Evolutionary conservation across 2,113 vertebrate species (phyloP).

Genomic region (Phalacrocorax carbo): DNA sequence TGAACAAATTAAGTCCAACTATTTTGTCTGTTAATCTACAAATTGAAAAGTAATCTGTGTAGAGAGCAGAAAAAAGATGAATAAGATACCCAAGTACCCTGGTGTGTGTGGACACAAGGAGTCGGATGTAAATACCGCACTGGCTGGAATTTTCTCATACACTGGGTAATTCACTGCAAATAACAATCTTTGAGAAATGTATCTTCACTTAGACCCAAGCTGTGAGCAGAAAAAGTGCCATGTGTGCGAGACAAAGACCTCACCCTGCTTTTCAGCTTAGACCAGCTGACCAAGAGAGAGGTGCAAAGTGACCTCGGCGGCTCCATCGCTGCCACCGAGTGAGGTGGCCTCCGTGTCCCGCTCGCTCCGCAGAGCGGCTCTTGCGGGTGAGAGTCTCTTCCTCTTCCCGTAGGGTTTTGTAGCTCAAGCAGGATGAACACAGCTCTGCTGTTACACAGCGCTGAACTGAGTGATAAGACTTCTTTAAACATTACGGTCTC

Average conservation of each 20-base stretch:
- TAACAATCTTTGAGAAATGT: not conserved
- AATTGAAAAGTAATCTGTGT: not conserved
- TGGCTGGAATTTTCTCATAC: not conserved
- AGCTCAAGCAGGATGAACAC: not conserved
- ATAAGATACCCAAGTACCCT: not conserved
- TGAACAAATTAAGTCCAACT: not conserved
- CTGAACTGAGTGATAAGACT: not conserved
- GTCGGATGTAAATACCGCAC: not conserved
- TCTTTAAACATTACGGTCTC: fast-evolving
- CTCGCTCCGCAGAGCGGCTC: not conserved
- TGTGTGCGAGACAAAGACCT: not conserved
- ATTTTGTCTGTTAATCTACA: not conserved
- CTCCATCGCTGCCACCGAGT: not conserved
- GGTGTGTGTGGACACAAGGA: not conserved
- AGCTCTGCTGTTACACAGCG: not conserved
- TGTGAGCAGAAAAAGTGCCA: not conserved
- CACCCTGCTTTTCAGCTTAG: not conserved
- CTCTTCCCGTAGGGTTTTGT: not conserved
- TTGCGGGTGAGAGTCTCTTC: not conserved
- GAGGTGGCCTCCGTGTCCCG: not conserved
- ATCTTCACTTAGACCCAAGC: not conserved
- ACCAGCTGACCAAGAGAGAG: not conserved
- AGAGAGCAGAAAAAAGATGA: not conserved
- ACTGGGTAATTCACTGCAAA: not conserved
- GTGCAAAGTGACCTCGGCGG: not conserved